A percentile compares a stretch with the other conserved stretches of the same genome.
These are phyloP conservation scores for Nyleta sp. DNA, from an alignment of 2,888 invertebrate species.

Conservation along the genomic window DNA sequence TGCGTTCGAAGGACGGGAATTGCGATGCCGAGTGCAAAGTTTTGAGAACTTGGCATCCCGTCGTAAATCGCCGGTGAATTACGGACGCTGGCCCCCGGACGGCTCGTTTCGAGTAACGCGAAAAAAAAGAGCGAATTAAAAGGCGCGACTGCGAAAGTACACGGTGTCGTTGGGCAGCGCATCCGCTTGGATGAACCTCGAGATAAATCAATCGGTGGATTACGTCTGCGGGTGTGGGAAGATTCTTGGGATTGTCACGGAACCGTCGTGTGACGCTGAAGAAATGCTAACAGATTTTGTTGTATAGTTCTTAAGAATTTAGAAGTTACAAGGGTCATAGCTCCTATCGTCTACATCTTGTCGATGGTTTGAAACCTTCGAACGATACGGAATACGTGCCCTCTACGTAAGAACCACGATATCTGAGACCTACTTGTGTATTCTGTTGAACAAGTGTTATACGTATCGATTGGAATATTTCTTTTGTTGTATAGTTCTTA, in stretches of 20 bases:
- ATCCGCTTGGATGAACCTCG: slow-evolving; percentile 20
- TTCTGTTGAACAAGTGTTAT: too few species aligned
- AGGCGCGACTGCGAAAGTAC: slow-evolving; percentile 38
- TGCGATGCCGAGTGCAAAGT: slow-evolving; percentile 68
- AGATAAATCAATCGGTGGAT: slow-evolving; percentile 47
- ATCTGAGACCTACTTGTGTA: too few species aligned
- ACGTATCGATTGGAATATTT: too few species aligned
- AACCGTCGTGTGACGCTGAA: background rate
- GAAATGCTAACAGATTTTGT: too few species aligned
- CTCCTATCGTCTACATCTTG: too few species aligned
- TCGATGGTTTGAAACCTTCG: too few species aligned
- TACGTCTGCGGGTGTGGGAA: slow-evolving; percentile 2
- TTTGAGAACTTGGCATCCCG: slow-evolving; percentile 69
- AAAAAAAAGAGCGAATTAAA: slow-evolving; percentile 61
- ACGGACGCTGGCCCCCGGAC: slow-evolving; percentile 34
- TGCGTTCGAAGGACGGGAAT: slow-evolving; percentile 70
- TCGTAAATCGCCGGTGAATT: slow-evolving; percentile 69
- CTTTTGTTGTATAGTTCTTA: too few species aligned
- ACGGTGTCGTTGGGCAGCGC: slow-evolving; percentile 24
- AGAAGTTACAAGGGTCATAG: too few species aligned
- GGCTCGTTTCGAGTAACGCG: slow-evolving; percentile 40
- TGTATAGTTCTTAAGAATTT: too few species aligned
- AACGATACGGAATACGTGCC: too few species aligned
- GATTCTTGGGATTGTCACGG: too few species aligned
- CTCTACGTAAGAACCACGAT: too few species aligned